phyloP scores from a whole-genome alignment of 1,140 invertebrate genomes.

The Saccostrea echinata region DNA sequence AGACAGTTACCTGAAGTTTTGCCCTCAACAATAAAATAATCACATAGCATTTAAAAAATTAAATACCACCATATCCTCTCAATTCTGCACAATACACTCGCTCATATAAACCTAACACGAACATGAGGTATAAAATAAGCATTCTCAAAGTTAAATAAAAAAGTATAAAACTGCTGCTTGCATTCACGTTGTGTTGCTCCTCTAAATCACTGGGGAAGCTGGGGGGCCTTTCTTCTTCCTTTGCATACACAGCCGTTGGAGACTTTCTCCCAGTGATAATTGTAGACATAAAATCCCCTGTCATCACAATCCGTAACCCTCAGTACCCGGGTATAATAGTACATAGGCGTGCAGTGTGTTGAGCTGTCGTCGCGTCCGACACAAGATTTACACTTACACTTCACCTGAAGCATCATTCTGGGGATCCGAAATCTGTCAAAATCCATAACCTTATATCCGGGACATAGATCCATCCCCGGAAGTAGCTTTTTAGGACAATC shows the following conservation, averaged over 20 bases:
- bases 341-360: neutral
- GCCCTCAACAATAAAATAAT: neutral
- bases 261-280: conserved; percentile 6
- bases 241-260: neutral
- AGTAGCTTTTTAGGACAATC: neutral
- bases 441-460: neutral
- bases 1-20: neutral
- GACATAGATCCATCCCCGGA: neutral
- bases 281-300: neutral
- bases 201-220: neutral
- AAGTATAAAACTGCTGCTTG: neutral
- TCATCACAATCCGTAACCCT: neutral
- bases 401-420: neutral
- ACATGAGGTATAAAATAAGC: neutral
- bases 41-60: neutral
- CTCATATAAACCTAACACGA: no score
- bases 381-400: neutral
- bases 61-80: neutral
- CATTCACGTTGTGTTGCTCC: neutral
- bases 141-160: neutral
- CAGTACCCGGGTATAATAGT: neutral
- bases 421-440: neutral
- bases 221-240: neutral
- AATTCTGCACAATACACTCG: neutral
- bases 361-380: neutral